Percentiles rank a stretch among this genome's conserved stretches.
These are phyloP conservation scores for Kradibia gibbosae DNA, from an alignment of 1,140 invertebrate species.

Conservation along the genomic window DNA sequence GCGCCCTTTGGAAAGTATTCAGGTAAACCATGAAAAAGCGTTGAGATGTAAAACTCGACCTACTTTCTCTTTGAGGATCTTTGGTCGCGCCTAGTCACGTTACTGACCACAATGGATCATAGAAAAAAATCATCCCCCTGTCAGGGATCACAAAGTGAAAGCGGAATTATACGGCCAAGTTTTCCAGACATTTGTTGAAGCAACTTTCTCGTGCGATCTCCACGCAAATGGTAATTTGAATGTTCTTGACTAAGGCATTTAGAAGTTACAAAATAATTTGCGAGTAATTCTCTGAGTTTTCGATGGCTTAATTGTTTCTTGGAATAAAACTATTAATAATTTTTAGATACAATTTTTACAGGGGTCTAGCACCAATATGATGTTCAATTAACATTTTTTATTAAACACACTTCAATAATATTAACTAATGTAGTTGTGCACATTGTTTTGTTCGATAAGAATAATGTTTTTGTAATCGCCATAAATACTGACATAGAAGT, in stretches of 20 bases:
- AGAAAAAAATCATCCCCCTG: conserved; percentile 51
- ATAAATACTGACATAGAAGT: background rate
- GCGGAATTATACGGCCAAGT: conserved; percentile 35
- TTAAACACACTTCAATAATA: background rate
- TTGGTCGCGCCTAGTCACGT: background rate
- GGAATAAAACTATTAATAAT: background rate
- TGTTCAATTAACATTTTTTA: conserved; percentile 2
- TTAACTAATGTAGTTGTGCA: background rate
- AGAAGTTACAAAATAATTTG: conserved; percentile 31
- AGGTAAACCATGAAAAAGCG: conserved; percentile 45
- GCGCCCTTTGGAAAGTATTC: conserved; percentile 28
- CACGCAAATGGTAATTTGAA: background rate
- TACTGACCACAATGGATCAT: conserved; percentile 7
- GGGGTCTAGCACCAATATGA: background rate
- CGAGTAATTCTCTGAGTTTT: conserved; percentile 30
- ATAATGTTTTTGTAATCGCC: background rate
- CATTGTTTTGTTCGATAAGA: background rate
- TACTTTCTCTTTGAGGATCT: conserved; percentile 57
- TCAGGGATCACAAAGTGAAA: conserved; percentile 55
- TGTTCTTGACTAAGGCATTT: conserved; percentile 16
- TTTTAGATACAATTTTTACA: conserved; percentile 19
- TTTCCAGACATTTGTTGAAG: conserved; percentile 23
- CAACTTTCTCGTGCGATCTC: conserved; percentile 25
- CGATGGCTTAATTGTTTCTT: conserved; percentile 5
- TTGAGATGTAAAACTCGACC: conserved; percentile 56